These are phyloP conservation scores for Diplogasteroides magnus DNA, from an alignment of 1,140 invertebrate genomes.

Conservation along the genomic window DNA sequence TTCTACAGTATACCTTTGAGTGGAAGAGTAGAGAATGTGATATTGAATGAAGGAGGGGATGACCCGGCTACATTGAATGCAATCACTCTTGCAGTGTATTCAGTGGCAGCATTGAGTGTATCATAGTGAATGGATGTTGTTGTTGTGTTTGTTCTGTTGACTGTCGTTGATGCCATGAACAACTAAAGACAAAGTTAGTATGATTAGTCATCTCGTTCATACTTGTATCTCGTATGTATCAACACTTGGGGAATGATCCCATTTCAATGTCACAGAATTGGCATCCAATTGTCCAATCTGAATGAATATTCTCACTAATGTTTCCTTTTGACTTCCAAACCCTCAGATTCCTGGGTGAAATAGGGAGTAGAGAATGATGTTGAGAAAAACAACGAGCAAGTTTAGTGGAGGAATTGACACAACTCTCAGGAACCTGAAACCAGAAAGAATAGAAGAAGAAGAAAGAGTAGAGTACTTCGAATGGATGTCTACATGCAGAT, in stretches of 20 bases:
- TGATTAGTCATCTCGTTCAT: slow-evolving; percentile 1
- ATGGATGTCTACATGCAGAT: slow-evolving; percentile 21
- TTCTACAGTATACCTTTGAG: neutral
- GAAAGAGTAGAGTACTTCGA: slow-evolving; percentile 2
- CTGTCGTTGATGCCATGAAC: neutral
- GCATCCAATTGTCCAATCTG: neutral
- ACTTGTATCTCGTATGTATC: slow-evolving; percentile 18
- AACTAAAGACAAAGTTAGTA: slow-evolving; percentile 16
- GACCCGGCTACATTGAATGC: slow-evolving; percentile 10
- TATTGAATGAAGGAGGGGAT: slow-evolving; percentile 28
- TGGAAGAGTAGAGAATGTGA: slow-evolving; percentile 16
- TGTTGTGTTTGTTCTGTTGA: slow-evolving; percentile 14
- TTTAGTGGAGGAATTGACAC: slow-evolving; percentile 2
- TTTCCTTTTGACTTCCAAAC: no score
- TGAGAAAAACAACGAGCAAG: slow-evolving; percentile 17
- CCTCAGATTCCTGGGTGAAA: neutral
- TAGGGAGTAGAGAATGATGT: slow-evolving; percentile 6
- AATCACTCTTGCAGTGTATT: slow-evolving; percentile 10
- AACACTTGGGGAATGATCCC: slow-evolving; percentile 7
- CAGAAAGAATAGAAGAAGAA: neutral
- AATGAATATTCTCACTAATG: no score
- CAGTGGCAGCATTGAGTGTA: neutral
- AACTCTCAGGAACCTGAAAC: slow-evolving; percentile 14
- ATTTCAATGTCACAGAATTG: neutral
- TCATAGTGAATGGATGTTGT: slow-evolving; percentile 4